Base-by-base conservation (phyloP, 2,888 invertebrate genomes). In the Dioctria rufipes region DNA sequence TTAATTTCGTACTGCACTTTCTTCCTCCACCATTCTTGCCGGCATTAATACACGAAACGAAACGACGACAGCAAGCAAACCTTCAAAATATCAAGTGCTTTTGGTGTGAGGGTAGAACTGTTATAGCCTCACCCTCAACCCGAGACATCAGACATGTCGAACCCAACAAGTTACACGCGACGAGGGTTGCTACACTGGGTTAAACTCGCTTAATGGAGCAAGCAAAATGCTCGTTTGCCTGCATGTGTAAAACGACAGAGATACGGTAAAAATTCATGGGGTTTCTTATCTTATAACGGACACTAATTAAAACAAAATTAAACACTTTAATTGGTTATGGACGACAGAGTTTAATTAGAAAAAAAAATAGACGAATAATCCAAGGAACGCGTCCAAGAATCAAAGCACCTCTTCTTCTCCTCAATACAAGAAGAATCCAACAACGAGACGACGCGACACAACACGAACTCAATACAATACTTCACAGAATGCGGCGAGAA, bases 171-270 rank as follows among this genome's bases (percentile, higher is more conserved):
- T 67, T 46, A 6, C 49, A 43, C 3, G 67, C 25, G 46, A 25
- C 43, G 2, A 46, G 46, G 67, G 42, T 46, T 25, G 25, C 25
- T 25, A 25, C 25, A 13, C 67, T 46, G 67, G 49, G 37, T 67
- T 4, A 46, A 43, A 67, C 67, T 66, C 43, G 66, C 66, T 49
- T 67, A 46, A 66, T 25, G 43, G 43, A 65, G 9, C 63, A 42
- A 37, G 9, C 39, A 39, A 42, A 65, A 40, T 40, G 39, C 8
- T 63, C 3, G 6, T 8, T 46, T 46, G 66, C 4, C 25, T 25
- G 25, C 25, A 25, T 25, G 25, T 25, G 25, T 25, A 25, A 25
- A 25, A 25, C 25, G 25, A n/a, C 13, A n/a, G 66, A 46, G 42
- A 46, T 46, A 3, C 67, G 46, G 67, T 67, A 67, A 67, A 46